These are phyloP conservation scores for Nibea coibor DNA, from an alignment of 2,113 vertebrate genomes.

Conservation along the genomic window DNA sequence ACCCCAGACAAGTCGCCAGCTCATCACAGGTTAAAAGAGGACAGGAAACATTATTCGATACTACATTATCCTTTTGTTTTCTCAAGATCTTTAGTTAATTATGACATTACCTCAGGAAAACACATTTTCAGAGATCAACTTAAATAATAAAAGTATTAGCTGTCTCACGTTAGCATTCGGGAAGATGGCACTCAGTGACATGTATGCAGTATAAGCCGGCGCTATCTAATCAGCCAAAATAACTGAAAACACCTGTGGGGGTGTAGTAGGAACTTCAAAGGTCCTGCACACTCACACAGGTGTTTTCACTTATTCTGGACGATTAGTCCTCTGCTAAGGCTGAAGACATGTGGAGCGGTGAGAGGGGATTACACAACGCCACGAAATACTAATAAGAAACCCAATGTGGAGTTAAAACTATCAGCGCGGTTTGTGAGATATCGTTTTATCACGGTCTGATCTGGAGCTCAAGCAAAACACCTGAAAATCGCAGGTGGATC, in stretches of 20 bases:
- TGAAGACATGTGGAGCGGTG: neutral
- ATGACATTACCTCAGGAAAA: too few species aligned
- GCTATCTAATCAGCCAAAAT: conserved; percentile 1
- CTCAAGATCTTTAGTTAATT: too few species aligned
- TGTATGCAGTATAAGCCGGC: neutral
- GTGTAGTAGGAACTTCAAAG: neutral
- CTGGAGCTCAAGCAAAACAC: neutral
- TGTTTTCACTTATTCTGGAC: conserved; percentile 17
- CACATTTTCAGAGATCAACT: neutral
- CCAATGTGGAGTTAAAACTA: neutral
- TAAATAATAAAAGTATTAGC: neutral
- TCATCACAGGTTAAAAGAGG: too few species aligned
- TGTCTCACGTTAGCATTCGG: neutral
- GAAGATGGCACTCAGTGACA: neutral
- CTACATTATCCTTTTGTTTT: too few species aligned
- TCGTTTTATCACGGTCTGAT: neutral
- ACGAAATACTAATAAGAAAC: neutral
- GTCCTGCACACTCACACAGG: conserved; percentile 17
- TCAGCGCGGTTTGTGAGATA: neutral
- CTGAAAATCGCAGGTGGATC: neutral
- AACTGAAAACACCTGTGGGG: neutral
- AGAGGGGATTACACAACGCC: neutral
- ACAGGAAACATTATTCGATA: too few species aligned
- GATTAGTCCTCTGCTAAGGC: conserved; percentile 21
- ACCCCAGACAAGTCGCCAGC: too few species aligned